Percentiles rank a stretch among this genome's conserved stretches.
These are phyloP conservation scores for Drosophila nr. perissopoda DNA, from an alignment of 2,888 invertebrate genomes.

Conservation along the genomic window DNA sequence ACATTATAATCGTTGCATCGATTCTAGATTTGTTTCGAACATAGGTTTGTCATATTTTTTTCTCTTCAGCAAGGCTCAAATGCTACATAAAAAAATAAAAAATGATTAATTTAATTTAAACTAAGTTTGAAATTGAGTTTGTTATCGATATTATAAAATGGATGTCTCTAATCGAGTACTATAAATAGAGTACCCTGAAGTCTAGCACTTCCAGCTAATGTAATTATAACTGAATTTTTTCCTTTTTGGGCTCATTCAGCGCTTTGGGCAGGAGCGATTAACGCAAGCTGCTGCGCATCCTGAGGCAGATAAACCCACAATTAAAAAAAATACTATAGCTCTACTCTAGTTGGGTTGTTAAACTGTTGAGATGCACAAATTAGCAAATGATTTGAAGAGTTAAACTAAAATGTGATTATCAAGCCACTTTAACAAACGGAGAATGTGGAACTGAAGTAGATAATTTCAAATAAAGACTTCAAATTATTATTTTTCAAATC, in stretches of 20 bases:
- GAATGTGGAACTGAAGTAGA: neutral
- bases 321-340: slow-evolving; percentile 19
- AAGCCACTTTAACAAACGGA: neutral
- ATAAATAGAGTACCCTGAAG: slow-evolving; percentile 4
- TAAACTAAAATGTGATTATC: neutral
- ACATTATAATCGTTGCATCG: too few relatives aligned
- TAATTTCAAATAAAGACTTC: neutral
- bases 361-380: slow-evolving; percentile 14
- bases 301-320: slow-evolving; percentile 30
- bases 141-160: neutral
- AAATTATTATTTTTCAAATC: neutral
- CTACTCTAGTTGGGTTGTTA: slow-evolving; percentile 19
- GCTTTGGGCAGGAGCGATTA: slow-evolving; percentile 70
- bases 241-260: slow-evolving; percentile 68
- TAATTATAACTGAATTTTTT: slow-evolving; percentile 19
- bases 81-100: neutral
- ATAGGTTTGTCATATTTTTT: neutral
- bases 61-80: neutral
- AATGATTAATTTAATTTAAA: neutral
- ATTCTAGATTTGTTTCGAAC: neutral
- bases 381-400: slow-evolving; percentile 30
- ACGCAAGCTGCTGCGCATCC: slow-evolving; percentile 71
- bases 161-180: neutral
- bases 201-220: neutral
- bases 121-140: too few relatives aligned